Conservation (phyloP, 2,113 vertebrate species). For the Mobula hypostoma region DNA sequence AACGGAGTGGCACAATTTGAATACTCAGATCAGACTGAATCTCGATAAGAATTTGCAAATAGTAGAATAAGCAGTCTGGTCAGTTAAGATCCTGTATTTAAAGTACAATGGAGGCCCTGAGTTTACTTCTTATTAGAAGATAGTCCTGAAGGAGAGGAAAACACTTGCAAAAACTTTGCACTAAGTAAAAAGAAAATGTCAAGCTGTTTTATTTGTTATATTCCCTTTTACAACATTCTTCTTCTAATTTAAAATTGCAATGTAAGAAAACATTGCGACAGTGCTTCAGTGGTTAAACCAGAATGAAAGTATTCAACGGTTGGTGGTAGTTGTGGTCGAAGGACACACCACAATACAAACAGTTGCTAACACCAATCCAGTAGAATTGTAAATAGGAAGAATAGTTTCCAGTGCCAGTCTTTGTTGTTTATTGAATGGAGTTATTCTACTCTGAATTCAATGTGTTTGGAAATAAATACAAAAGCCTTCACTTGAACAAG, state of each 20-base stretch:
- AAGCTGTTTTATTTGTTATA: not conserved
- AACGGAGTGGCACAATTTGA: not conserved
- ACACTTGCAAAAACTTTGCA: not conserved
- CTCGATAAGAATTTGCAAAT: not conserved
- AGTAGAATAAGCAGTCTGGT: not conserved
- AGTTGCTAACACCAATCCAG: constrained; percentile 34
- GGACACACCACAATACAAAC: constrained; percentile 28
- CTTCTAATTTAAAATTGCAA: not conserved
- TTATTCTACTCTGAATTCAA: constrained; percentile 36
- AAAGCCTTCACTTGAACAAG: constrained; percentile 28
- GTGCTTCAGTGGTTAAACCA: constrained; percentile 17
- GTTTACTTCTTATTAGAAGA: not conserved
- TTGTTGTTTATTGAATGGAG: constrained; percentile 32
- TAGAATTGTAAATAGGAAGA: constrained; percentile 32
- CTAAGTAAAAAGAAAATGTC: not conserved
- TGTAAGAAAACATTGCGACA: not conserved
- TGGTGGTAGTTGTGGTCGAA: constrained; percentile 34
- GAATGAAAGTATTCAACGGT: constrained; percentile 3
- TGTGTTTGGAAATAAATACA: constrained; percentile 35
- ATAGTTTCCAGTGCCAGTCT: constrained; percentile 28
- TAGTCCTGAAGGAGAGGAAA: not conserved
- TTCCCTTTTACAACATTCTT: not conserved
- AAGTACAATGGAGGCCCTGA: not conserved
- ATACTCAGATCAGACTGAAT: not conserved
- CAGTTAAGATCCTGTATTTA: not conserved